A percentile compares a stretch with the other conserved stretches of the same genome.
Conservation (phyloP, 2,113 vertebrate species). For the Arizona elegans region DNA sequence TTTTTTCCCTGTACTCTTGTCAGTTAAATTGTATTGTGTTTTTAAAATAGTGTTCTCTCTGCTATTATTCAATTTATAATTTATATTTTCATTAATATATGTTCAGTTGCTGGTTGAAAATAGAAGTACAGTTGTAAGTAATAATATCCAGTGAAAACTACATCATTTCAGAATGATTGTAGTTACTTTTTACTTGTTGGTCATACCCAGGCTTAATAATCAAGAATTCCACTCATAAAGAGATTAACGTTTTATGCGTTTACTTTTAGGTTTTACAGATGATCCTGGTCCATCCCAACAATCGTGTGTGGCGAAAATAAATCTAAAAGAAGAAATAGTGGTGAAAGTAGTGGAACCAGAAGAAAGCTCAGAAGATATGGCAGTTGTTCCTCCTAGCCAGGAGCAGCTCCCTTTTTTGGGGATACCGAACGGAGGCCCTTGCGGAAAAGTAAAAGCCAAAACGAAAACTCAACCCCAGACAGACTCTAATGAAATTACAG, state of each 20-base stretch:
- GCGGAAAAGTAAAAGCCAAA: constrained; percentile 66
- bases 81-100: not conserved
- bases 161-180: not conserved
- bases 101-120: not conserved
- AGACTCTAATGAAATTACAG: constrained; percentile 57
- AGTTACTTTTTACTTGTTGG: not conserved
- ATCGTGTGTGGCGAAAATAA: constrained; percentile 49
- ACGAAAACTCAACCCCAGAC: constrained; percentile 56
- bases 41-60: not conserved
- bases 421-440: constrained; percentile 18
- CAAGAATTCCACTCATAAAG: not conserved
- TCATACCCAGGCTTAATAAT: not conserved
- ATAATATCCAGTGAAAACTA: not conserved
- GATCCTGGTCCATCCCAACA: constrained; percentile 61
- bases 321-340: constrained; percentile 67
- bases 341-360: constrained; percentile 67
- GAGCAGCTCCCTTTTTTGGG: constrained; percentile 56
- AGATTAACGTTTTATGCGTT: not conserved
- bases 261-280: constrained; percentile 52
- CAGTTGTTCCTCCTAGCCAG: constrained; percentile 58
- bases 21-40: not conserved
- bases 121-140: not conserved
- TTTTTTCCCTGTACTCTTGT: not conserved
- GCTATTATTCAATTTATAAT: not conserved
- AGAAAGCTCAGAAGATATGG: constrained; percentile 65